These are phyloP conservation scores for Colostygia pectinataria DNA, from an alignment of 2,888 invertebrate genomes.

Conservation along the genomic window DNA sequence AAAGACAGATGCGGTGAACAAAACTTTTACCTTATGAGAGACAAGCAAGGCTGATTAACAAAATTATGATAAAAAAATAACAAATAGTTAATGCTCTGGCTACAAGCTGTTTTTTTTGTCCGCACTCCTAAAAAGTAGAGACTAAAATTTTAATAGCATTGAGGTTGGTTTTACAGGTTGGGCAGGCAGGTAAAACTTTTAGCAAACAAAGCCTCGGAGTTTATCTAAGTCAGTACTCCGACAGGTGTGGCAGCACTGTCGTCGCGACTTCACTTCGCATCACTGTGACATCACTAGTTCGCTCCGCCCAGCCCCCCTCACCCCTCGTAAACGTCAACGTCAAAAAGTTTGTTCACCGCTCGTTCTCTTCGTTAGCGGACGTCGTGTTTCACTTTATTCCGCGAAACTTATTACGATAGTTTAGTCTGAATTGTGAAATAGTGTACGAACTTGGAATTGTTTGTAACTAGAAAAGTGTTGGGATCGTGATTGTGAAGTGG, in stretches of 20 bases:
- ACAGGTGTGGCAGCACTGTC: slow-evolving; percentile 65
- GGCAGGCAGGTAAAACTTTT: too few species aligned
- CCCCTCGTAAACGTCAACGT: slow-evolving; percentile 47
- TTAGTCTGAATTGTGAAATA: slow-evolving; percentile 35
- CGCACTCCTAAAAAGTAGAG: too few species aligned
- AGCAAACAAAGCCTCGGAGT: neutral
- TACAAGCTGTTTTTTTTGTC: too few species aligned
- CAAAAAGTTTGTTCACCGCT: slow-evolving; percentile 62
- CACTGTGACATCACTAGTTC: slow-evolving; percentile 30
- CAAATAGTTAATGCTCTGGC: too few species aligned
- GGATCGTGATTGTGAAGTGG: slow-evolving; percentile 67
- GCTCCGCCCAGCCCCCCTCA: slow-evolving; percentile 34
- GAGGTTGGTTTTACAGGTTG: too few species aligned
- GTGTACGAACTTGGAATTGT: slow-evolving; percentile 27
- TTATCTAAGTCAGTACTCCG: slow-evolving; percentile 19
- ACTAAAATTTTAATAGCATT: too few species aligned
- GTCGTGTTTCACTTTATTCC: slow-evolving; percentile 36
- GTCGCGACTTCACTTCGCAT: slow-evolving; percentile 20
- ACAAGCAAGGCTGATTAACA: too few species aligned
- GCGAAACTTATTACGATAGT: slow-evolving; percentile 65
- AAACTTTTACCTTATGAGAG: too few species aligned
- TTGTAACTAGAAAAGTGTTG: slow-evolving; percentile 35
- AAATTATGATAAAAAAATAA: too few species aligned
- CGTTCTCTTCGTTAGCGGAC: slow-evolving; percentile 39
- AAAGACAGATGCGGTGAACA: too few species aligned